Percentiles rank a stretch among this genome's conserved stretches.
Conservation (phyloP, 2,888 invertebrate genomes). For the Sicus ferrugineus region DNA sequence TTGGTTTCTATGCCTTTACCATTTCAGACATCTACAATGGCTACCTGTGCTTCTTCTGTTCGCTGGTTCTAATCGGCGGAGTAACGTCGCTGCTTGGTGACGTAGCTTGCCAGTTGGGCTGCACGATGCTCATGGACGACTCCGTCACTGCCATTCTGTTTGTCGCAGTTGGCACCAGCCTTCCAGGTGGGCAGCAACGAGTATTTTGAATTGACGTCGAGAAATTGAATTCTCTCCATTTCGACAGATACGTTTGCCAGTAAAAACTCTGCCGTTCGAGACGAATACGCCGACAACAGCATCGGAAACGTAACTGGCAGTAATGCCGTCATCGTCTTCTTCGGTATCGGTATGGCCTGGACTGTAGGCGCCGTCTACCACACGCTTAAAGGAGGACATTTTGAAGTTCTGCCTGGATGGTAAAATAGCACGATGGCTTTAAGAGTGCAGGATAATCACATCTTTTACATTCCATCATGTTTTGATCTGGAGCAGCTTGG, state of each 20-base stretch:
- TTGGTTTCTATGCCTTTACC: neutral
- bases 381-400: conserved; percentile 70
- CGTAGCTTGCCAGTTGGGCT: conserved; percentile 96
- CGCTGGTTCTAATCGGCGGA: conserved; percentile 90
- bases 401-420: conserved; percentile 81
- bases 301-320: conserved; percentile 98
- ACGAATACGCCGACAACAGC: conserved; percentile 96
- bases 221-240: neutral
- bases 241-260: conserved; percentile 95
- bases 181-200: conserved; percentile 78
- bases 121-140: conserved; percentile 95
- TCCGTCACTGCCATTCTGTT: conserved; percentile 97
- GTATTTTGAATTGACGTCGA: neutral
- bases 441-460: no score
- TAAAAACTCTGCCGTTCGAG: conserved; percentile 97
- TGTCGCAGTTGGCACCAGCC: conserved; percentile 97
- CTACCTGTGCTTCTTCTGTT: conserved; percentile 92
- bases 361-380: conserved; percentile 95
- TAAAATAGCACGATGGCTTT: conserved; percentile 66
- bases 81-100: conserved; percentile 98
- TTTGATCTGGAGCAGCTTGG: conserved; percentile 77
- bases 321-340: conserved; percentile 99
- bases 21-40: conserved; percentile 87
- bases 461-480: neutral
- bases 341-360: conserved; percentile 99